Percentiles rank a stretch among this genome's conserved stretches.
Evolutionary conservation across 2,797 vertebrate genomes (phyloP).

Genomic region (Eulemur mongoz): DNA sequence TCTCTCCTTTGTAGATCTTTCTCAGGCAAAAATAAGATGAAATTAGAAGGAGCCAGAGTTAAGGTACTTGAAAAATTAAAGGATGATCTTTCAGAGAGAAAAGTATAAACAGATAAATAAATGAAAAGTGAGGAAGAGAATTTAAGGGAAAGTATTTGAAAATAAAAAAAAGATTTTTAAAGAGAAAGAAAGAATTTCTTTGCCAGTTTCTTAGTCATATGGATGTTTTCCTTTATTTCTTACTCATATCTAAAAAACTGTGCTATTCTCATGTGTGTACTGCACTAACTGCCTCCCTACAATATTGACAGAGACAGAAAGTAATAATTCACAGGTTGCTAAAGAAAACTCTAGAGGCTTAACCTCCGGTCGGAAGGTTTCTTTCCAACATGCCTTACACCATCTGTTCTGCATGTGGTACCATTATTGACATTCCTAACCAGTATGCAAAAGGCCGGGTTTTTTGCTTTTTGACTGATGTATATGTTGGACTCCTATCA

Average conservation of each 20-base stretch:
- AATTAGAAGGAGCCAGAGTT: neutral
- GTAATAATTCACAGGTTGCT: neutral
- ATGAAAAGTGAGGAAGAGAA: neutral
- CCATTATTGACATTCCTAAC: neutral
- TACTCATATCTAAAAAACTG: neutral
- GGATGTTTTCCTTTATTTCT: neutral
- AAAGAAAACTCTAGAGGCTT: slow-evolving; percentile 11
- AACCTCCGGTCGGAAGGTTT: slow-evolving; percentile 4
- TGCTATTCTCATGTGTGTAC: neutral
- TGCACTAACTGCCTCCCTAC: slow-evolving; percentile 30
- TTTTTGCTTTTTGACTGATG: slow-evolving; percentile 46
- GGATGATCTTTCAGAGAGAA: neutral
- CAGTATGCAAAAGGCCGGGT: slow-evolving; percentile 24
- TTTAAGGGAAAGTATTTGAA: neutral
- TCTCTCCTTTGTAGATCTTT: neutral
- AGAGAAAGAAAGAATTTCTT: neutral
- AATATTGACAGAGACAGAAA: slow-evolving; percentile 20
- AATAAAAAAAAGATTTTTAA: neutral
- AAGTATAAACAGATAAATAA: neutral
- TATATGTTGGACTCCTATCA: neutral
- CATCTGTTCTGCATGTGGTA: slow-evolving; percentile 41
- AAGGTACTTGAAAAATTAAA: neutral
- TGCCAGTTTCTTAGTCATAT: neutral
- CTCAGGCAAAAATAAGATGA: neutral
- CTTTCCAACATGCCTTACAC: slow-evolving; percentile 17